Evolutionary conservation across 2,888 invertebrate genomes (phyloP).

Genomic region (Drosophila sordidula): DNA sequence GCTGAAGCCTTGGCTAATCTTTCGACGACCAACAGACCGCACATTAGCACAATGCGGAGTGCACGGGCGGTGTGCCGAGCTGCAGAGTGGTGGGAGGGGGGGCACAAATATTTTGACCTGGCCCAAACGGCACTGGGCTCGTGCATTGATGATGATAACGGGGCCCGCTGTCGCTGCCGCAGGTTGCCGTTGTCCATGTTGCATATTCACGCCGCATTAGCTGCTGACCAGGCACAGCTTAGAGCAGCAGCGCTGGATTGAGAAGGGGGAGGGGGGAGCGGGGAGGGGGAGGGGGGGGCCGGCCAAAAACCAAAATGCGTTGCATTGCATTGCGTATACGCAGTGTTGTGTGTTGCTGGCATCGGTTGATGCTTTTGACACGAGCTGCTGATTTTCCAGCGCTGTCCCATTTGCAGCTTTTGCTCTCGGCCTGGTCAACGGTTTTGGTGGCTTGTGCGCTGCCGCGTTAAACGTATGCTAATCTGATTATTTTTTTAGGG

Average conservation of each 20-base stretch:
- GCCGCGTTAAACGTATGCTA: constrained; percentile 61
- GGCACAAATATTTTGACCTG: constrained; percentile 61
- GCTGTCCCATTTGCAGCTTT: constrained; percentile 12
- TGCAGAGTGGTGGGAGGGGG: not conserved
- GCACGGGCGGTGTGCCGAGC: not conserved
- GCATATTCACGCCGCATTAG: constrained; percentile 80
- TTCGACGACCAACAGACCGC: constrained; percentile 69
- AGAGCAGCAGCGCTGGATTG: not conserved
- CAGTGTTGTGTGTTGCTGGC: constrained; percentile 41
- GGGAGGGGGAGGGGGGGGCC: not conserved
- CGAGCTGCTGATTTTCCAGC: constrained; percentile 62
- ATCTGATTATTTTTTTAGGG: constrained; percentile 55
- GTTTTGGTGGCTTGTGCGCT: constrained; percentile 31
- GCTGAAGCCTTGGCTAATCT: constrained; percentile 64
- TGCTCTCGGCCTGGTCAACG: not conserved
- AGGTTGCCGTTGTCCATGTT: constrained; percentile 47
- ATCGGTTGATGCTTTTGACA: constrained; percentile 75
- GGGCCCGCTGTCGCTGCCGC: constrained; percentile 38
- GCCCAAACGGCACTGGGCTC: constrained; percentile 23
- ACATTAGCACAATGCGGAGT: constrained; percentile 67
- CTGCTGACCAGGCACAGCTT: constrained; percentile 43
- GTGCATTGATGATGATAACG: constrained; percentile 78
- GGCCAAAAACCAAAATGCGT: constrained; percentile 39
- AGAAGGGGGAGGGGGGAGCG: not conserved
- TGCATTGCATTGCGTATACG: constrained; percentile 56